Evolutionary conservation across 2,888 invertebrate species (phyloP), one percentile per base, ranked within the genome.

Genomic region (Netelia melanura): DNA sequence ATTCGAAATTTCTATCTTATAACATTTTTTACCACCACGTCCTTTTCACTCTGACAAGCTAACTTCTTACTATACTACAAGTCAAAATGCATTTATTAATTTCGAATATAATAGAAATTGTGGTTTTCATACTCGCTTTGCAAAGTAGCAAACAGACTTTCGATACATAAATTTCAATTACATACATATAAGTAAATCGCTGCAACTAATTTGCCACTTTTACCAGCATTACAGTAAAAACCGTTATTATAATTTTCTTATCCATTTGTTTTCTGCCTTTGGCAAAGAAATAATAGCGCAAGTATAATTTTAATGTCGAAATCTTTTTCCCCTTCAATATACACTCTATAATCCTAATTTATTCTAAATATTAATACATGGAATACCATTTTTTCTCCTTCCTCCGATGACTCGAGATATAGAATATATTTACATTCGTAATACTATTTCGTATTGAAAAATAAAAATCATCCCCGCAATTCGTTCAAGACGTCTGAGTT

Each of bases 391-490:
- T 81, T 81, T 56, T 48, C 62, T 64, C 21, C 71, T 76, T 72
- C 76, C 77, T 58, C 44, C 64, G 70, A 82, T 75, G 65, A 79
- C 76, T 79, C 71, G 79, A 85, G 82, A 82, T 79, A 79, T 67
- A 65, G 61, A 67, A 58, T 70, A 78, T 85, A 85, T 85, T 17
- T 85, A 85, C 85, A 85, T 65, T 85, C 85, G 85, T 85, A 85
- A 82, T 61, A 76, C 85, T 85, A 85, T 71, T 79, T 76, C 79
- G 82, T 85, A 85, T 85, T 85, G 70, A 85, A 85, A 85, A 85
- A 85, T 85, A 85, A 82, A 76, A 85, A 82, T 82, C 82, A 79
- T 82, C 85, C 79, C 76, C 71, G 52, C 64, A 76, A 72, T 82
- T 21, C 21, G 21, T 21, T 21, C 21, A 21, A 21, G 21, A 21